Percentiles rank a stretch among this genome's conserved stretches.
phyloP scores from a whole-genome alignment of 2,113 vertebrate species.

The Misgurnus mizolepis region DNA sequence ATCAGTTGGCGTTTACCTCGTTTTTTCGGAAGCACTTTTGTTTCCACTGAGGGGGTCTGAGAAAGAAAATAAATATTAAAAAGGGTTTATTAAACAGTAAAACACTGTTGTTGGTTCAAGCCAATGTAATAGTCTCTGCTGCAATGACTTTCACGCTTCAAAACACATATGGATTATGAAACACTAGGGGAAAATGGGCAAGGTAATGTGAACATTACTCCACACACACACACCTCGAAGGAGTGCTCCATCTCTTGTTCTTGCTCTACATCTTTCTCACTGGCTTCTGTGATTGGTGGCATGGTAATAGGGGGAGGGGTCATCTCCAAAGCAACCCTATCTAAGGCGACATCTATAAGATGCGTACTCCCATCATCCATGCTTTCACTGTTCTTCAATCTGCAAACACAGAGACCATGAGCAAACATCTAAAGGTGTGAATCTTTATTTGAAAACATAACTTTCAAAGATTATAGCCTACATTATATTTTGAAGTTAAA shows the following conservation, averaged over 20 bases:
- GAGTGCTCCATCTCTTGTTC: constrained; percentile 22
- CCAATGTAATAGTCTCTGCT: constrained; percentile 4
- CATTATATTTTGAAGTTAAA: constrained; percentile 1
- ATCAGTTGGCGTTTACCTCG: constrained; percentile 64
- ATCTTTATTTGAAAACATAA: not conserved
- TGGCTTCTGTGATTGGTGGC: constrained; percentile 46
- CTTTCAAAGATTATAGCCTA: not conserved
- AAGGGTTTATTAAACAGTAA: not conserved
- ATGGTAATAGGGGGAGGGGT: constrained; percentile 59
- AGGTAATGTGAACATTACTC: not conserved
- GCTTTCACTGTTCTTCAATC: constrained; percentile 63
- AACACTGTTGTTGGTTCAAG: constrained; percentile 1
- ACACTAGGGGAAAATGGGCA: not conserved
- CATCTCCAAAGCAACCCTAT: constrained; percentile 48
- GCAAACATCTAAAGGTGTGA: not conserved
- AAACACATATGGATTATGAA: constrained; percentile 25
- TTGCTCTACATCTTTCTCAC: constrained; percentile 26
- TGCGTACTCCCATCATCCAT: constrained; percentile 54
- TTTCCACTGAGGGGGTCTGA: constrained; percentile 32
- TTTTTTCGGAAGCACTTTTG: constrained; percentile 35
- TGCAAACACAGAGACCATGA: constrained; percentile 22
- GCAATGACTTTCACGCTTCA: constrained; percentile 19
- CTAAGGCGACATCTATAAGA: constrained; percentile 46
- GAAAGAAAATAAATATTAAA: not conserved
- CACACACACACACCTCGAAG: constrained; percentile 30